Conservation (phyloP, 2,797 vertebrate genomes). For the Gephyroberyx darwinii region DNA sequence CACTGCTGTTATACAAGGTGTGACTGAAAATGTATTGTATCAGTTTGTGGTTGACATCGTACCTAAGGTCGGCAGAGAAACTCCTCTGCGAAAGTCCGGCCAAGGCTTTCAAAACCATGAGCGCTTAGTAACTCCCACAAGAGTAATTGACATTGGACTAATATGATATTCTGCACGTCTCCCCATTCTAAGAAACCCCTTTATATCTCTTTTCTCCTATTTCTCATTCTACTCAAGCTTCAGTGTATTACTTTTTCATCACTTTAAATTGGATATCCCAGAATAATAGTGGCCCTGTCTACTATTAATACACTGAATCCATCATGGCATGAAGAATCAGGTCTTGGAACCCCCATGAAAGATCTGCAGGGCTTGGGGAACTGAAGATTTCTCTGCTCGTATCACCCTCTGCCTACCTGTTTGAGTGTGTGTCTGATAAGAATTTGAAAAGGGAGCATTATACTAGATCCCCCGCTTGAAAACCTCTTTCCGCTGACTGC, state of each 20-base stretch:
- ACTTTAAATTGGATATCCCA: constrained; percentile 73
- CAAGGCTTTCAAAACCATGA: constrained; percentile 35
- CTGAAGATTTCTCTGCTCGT: constrained; percentile 25
- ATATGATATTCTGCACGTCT: constrained; percentile 63
- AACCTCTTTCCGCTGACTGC: constrained; percentile 30
- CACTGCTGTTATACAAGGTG: too few relatives aligned
- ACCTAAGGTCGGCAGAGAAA: not conserved
- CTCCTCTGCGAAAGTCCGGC: constrained; percentile 11
- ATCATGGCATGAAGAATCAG: constrained; percentile 55
- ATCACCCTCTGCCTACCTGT: constrained; percentile 37
- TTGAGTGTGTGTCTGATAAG: constrained; percentile 54
- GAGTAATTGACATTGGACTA: constrained; percentile 59
- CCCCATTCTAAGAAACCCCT: constrained; percentile 47
- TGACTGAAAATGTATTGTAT: not conserved
- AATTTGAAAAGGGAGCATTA: constrained; percentile 31
- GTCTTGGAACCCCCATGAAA: constrained; percentile 44
- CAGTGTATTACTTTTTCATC: constrained; percentile 69
- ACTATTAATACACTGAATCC: constrained; percentile 69
- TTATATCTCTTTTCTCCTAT: constrained; percentile 56
- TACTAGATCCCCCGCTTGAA: constrained; percentile 10
- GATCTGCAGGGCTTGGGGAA: constrained; percentile 27
- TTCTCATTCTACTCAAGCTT: constrained; percentile 62
- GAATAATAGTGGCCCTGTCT: constrained; percentile 68
- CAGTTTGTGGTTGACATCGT: not conserved
- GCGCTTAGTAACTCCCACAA: constrained; percentile 58